These are phyloP conservation scores for Leptothorax acervorum DNA, from an alignment of 2,888 invertebrate genomes.

Conservation along the genomic window DNA sequence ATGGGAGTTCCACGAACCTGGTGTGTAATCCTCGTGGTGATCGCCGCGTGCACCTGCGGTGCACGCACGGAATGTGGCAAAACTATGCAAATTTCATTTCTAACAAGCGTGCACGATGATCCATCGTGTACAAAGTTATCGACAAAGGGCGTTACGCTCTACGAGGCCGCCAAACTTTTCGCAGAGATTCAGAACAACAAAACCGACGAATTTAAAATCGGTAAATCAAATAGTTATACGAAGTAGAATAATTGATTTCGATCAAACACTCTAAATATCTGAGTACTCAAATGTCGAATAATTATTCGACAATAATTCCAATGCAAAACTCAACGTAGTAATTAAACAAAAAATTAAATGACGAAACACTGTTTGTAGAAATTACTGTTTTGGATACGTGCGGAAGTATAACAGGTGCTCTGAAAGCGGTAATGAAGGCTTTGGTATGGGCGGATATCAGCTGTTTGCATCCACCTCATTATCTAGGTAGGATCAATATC, in stretches of 20 bases:
- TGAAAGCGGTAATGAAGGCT: slow-evolving; percentile 84
- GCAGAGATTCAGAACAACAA: slow-evolving; percentile 80
- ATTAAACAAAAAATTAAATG: not conserved
- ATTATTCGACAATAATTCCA: not conserved
- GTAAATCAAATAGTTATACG: slow-evolving; percentile 68
- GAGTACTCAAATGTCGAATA: not conserved
- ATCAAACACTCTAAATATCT: not conserved
- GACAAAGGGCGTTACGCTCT: slow-evolving; percentile 79
- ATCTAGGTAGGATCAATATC: slow-evolving; percentile 79
- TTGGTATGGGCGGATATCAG: slow-evolving; percentile 83
- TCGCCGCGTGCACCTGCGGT: slow-evolving; percentile 82
- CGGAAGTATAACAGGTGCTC: slow-evolving; percentile 81
- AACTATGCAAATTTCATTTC: slow-evolving; percentile 77
- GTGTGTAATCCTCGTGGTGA: slow-evolving; percentile 71
- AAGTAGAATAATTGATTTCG: not conserved
- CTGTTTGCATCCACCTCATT: slow-evolving; percentile 84
- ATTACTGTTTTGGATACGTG: slow-evolving; percentile 84
- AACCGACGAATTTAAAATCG: slow-evolving; percentile 80
- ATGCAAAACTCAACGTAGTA: not conserved
- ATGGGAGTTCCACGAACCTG: slow-evolving; percentile 53
- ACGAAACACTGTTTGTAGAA: slow-evolving; percentile 47
- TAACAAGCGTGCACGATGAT: slow-evolving; percentile 81
- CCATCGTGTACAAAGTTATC: slow-evolving; percentile 79
- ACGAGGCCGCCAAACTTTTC: slow-evolving; percentile 81
- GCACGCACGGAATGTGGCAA: slow-evolving; percentile 78